Evolutionary conservation across 2,888 invertebrate species (phyloP).

Genomic region (Acleris holmiana): DNA sequence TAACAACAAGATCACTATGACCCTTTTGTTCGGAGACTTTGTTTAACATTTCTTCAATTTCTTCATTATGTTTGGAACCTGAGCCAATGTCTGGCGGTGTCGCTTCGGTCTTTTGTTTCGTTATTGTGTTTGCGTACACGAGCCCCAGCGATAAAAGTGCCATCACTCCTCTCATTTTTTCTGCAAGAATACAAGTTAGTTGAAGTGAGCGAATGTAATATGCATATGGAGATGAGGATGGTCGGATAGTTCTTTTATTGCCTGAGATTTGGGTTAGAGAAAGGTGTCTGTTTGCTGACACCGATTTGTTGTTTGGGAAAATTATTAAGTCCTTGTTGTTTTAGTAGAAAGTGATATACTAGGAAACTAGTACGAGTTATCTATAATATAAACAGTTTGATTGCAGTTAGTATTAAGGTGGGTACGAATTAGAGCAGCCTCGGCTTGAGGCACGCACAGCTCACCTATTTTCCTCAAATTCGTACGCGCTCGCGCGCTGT

Average conservation of each 20-base stretch:
- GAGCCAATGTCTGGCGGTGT: conserved; percentile 50
- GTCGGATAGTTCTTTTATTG: conserved; percentile 58
- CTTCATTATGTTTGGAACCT: conserved; percentile 51
- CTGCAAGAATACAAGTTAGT: conserved; percentile 54
- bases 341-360: conserved; percentile 24
- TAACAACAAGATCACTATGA: conserved; percentile 36
- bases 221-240: conserved; percentile 13
- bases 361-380: conserved; percentile 18
- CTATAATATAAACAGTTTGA: background rate
- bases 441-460: too few relatives aligned
- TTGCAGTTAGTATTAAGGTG: background rate
- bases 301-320: conserved; percentile 31
- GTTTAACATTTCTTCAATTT: conserved; percentile 43
- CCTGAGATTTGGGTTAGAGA: conserved; percentile 65
- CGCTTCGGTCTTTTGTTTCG: conserved; percentile 53
- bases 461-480: too few relatives aligned
- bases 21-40: conserved; percentile 53
- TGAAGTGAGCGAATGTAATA: conserved; percentile 15
- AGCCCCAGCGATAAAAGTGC: conserved; percentile 57
- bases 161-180: conserved; percentile 64
- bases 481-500: too few relatives aligned
- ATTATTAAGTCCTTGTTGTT: conserved; percentile 19
- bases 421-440: too few relatives aligned
- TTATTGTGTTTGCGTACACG: conserved; percentile 54
- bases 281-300: conserved; percentile 54